These are phyloP conservation scores for Drosophila putrida DNA, from an alignment of 2,888 invertebrate genomes.

Conservation along the genomic window DNA sequence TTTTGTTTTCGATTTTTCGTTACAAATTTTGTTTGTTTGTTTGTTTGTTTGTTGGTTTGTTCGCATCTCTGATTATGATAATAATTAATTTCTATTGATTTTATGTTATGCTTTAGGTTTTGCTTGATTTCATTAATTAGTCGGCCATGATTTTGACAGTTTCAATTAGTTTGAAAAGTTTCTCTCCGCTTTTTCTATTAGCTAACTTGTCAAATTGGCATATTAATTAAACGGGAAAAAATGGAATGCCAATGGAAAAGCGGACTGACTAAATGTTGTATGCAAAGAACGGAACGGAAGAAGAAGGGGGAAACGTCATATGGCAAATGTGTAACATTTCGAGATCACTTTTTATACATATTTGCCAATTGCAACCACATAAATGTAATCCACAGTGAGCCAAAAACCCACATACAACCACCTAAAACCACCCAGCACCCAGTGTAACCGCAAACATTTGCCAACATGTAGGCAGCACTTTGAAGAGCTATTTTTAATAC, in stretches of 20 bases:
- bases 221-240: constrained; percentile 52
- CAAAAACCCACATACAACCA: constrained; percentile 12
- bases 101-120: constrained; percentile 23
- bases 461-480: constrained; percentile 74
- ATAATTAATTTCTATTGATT: constrained; percentile 70
- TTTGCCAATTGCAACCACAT: constrained; percentile 69
- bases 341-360: constrained; percentile 44
- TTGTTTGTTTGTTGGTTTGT: constrained; percentile 5
- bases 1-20: constrained; percentile 8
- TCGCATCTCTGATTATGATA: constrained; percentile 24
- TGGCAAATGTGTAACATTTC: constrained; percentile 46
- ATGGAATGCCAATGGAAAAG: constrained; percentile 8
- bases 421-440: constrained; percentile 13
- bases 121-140: constrained; percentile 64
- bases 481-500: constrained; percentile 77
- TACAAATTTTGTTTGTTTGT: too few species aligned
- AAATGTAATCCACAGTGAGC: constrained; percentile 74
- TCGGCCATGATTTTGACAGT: constrained; percentile 64
- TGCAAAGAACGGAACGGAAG: neutral
- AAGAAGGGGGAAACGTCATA: constrained; percentile 8
- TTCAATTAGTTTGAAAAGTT: constrained; percentile 67
- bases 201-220: constrained; percentile 58
- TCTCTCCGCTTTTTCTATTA: constrained; percentile 38
- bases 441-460: constrained; percentile 76
- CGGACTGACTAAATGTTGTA: too few species aligned